A percentile compares a stretch with the other conserved stretches of the same genome.
Evolutionary conservation across 2,797 vertebrate species (phyloP).

Genomic region (Pempheris klunzingeri): DNA sequence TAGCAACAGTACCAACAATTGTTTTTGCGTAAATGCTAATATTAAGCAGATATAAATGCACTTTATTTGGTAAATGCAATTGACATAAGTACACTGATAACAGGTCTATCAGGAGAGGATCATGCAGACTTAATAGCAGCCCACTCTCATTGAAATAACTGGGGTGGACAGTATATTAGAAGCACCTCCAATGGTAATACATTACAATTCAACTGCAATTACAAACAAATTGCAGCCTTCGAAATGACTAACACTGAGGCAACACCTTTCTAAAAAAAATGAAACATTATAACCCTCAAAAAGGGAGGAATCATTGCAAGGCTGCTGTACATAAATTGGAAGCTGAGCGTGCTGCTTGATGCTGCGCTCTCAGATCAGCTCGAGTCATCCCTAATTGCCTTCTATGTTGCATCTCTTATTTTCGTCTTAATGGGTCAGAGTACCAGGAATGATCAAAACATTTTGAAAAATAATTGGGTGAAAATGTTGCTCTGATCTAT

Average conservation of each 20-base stretch:
- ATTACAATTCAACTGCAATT: neutral
- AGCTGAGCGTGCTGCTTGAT: neutral
- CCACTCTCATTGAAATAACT: neutral
- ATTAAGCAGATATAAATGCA: neutral
- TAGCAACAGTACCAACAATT: neutral
- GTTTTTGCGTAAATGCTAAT: neutral
- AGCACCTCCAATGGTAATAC: neutral
- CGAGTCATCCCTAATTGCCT: conserved; percentile 22
- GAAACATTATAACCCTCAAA: neutral
- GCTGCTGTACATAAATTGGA: neutral
- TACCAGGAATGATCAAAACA: conserved; percentile 15
- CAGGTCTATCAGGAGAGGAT: neutral
- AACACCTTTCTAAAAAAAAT: neutral
- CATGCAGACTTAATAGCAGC: neutral
- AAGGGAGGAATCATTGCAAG: neutral
- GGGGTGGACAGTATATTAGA: neutral
- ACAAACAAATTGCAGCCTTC: neutral
- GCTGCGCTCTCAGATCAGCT: neutral
- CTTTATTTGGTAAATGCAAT: neutral
- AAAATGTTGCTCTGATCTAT: conserved; percentile 57
- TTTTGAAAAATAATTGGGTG: conserved; percentile 16
- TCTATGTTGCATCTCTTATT: conserved; percentile 34
- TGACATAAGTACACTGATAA: neutral
- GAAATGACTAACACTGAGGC: neutral
- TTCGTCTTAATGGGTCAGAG: conserved; percentile 44